phyloP scores from a whole-genome alignment of 2,888 invertebrate species.

The Drosophila ochracea region DNA sequence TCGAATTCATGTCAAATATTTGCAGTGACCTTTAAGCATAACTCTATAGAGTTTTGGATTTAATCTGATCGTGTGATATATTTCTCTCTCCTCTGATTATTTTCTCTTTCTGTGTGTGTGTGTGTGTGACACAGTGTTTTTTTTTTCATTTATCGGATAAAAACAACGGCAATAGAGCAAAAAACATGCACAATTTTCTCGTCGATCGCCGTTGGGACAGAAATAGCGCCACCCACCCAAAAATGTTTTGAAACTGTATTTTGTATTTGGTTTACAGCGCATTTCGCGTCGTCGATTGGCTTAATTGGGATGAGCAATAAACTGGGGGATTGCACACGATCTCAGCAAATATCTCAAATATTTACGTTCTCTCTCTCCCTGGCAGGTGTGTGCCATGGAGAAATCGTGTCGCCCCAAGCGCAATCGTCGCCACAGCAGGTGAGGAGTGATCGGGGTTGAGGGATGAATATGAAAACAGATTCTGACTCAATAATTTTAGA shows the following conservation, averaged over 20 bases:
- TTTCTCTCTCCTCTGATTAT: slow-evolving; percentile 14
- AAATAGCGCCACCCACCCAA: slow-evolving; percentile 77
- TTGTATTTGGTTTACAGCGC: slow-evolving; percentile 62
- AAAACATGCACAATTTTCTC: slow-evolving; percentile 71
- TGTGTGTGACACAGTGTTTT: slow-evolving; percentile 41
- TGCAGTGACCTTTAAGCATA: slow-evolving; percentile 32
- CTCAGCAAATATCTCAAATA: slow-evolving; percentile 22
- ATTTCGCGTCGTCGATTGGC: slow-evolving; percentile 46
- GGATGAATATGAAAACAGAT: not conserved
- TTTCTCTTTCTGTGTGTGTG: slow-evolving; percentile 3
- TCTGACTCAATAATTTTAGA: slow-evolving; percentile 55
- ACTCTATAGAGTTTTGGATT: slow-evolving; percentile 5
- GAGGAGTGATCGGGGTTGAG: not conserved
- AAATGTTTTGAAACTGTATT: slow-evolving; percentile 61
- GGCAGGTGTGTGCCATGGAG: slow-evolving; percentile 56
- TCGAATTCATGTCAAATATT: slow-evolving; percentile 20
- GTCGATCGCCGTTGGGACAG: slow-evolving; percentile 53
- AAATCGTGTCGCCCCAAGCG: slow-evolving; percentile 87
- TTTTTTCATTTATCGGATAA: slow-evolving; percentile 58
- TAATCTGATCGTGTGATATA: slow-evolving; percentile 45
- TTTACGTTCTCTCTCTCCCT: not conserved
- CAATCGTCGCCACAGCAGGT: slow-evolving; percentile 91
- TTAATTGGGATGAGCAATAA: slow-evolving; percentile 62
- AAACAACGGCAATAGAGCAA: slow-evolving; percentile 63
- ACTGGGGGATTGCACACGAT: slow-evolving; percentile 34